Conservation (phyloP, 2,888 invertebrate genomes). For the Cylindroiulus punctatus region DNA sequence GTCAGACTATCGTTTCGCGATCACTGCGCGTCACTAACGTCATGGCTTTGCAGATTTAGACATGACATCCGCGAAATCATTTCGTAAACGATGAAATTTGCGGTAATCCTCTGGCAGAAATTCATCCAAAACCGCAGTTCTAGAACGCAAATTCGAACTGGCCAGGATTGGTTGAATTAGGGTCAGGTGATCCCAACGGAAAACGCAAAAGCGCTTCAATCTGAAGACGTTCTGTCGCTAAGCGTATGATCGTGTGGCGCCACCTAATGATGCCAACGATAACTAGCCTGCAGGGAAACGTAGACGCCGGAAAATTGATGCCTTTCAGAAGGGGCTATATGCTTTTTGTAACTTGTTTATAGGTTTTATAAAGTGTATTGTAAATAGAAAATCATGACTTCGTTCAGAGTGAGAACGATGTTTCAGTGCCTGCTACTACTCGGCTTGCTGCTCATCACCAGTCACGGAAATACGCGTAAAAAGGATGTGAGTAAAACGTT, state of each 20-base stretch:
- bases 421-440: conserved; percentile 6
- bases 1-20: not conserved
- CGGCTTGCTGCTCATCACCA: not conserved
- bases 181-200: not conserved
- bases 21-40: not conserved
- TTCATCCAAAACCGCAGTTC: not conserved
- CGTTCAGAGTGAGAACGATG: not conserved
- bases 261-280: not conserved
- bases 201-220: not conserved
- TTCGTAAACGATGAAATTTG: not conserved
- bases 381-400: not conserved
- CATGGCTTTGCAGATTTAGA: not conserved
- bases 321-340: no score
- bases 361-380: conserved; percentile 2
- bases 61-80: not conserved
- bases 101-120: not conserved
- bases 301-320: not conserved
- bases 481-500: conserved; percentile 31
- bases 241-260: not conserved
- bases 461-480: conserved; percentile 46
- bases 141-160: no score
- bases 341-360: not conserved
- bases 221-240: not conserved
- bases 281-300: not conserved
- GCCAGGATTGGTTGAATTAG: not conserved